Evolutionary conservation across 2,797 vertebrate genomes (phyloP).

Genomic region (Myripristis jacobus): DNA sequence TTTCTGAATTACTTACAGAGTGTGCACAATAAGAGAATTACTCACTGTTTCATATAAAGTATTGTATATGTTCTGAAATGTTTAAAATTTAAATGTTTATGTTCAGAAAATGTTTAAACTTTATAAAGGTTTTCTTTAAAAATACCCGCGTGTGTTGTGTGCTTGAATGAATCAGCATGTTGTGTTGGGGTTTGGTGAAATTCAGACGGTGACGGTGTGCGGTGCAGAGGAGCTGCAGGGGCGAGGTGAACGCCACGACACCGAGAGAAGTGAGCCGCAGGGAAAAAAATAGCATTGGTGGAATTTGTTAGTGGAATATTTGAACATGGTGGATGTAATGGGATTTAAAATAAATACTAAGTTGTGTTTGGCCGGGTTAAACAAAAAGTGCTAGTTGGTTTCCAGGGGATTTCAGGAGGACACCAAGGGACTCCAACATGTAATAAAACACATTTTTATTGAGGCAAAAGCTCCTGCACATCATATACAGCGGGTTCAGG

Average conservation of each 20-base stretch:
- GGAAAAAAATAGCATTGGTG: conserved; percentile 7
- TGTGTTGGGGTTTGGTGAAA: neutral
- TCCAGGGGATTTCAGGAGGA: conserved; percentile 5
- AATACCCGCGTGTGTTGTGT: conserved; percentile 8
- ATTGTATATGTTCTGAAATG: conserved; percentile 82
- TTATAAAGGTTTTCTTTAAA: conserved; percentile 82
- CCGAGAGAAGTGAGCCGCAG: too few relatives aligned
- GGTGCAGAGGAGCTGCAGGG: neutral
- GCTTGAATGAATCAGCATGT: conserved; percentile 4
- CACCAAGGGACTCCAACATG: neutral
- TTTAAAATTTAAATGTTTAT: conserved; percentile 75
- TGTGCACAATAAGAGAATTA: conserved; percentile 81
- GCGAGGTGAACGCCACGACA: conserved; percentile 5
- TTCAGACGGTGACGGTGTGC: neutral
- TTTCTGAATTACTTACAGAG: conserved; percentile 80
- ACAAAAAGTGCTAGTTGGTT: neutral
- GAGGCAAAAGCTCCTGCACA: too few relatives aligned
- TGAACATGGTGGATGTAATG: too few relatives aligned
- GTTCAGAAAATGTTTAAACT: conserved; percentile 80
- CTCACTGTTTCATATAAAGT: conserved; percentile 85
- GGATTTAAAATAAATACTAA: too few relatives aligned
- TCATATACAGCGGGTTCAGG: too few relatives aligned
- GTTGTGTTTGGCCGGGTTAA: too few relatives aligned
- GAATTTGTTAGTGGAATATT: neutral
- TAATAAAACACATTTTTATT: too few relatives aligned